Base-by-base conservation (phyloP, 2,797 vertebrate species). In the Pitangus sulphuratus region DNA sequence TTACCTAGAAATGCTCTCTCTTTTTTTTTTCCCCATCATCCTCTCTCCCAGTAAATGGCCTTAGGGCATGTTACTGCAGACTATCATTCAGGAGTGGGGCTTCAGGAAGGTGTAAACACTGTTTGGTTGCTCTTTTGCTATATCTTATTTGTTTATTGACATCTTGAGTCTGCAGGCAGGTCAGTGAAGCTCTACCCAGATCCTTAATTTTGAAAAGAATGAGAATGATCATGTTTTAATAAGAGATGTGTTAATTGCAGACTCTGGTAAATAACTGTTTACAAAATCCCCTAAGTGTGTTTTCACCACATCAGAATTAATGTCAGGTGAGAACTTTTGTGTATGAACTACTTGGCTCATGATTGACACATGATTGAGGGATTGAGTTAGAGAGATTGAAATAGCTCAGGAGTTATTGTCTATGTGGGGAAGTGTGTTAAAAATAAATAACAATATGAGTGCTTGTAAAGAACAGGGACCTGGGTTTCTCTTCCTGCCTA, bases 381-480 rank as follows among this genome's bases (percentile, higher is more conserved):
- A 74, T 14, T 77, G 87, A 89, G 79, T 77, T 64, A 77, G 2
- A 79, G 69, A 48, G 62, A 86, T 65, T 87, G 45, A 89, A 93
- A 85, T 65, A 90, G 15, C 44, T 72, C n/a, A 60, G 26, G 56
- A 89, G 13, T 58, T 72, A 65, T 47, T 91, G 31, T 85, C 72
- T 92, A 42, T 47, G 39, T 25, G 39, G 40, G 50, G 25, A 94
- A 88, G 35, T 51, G 15, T 78, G 70, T 75, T 93, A 93, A 79
- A 94, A 96, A 95, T 69, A 96, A 96, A 95, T 47, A 95, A 91
- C 87, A 92, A 87, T 83, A 76, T 10, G 31, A 56, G 42, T 25
- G 13, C 21, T 69, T 79, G 20, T 75, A 62, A 89, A 56, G 76
- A 87, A 69, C 25, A 53, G 40, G 64, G 44, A 88, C n/a, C 21